Evolutionary conservation across 2,113 vertebrate species (phyloP).

Genomic region (Gymnarchus niloticus): DNA sequence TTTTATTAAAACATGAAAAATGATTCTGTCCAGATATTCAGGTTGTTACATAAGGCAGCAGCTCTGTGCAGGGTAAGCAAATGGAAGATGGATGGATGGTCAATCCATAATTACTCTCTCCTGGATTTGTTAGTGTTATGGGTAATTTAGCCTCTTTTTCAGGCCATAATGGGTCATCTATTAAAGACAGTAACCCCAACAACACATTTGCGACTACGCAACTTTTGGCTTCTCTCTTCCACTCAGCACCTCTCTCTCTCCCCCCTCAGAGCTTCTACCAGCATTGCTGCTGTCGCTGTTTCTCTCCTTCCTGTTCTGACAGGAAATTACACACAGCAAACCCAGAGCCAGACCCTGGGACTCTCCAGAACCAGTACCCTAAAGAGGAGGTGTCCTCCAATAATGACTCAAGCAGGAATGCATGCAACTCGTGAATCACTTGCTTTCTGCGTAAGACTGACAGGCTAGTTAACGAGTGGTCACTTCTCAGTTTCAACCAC

Average conservation of each 20-base stretch:
- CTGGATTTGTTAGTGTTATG: background rate
- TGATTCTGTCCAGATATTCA: background rate
- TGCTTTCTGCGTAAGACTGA: no score
- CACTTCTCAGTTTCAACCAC: background rate
- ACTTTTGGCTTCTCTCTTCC: background rate
- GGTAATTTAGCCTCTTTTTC: background rate
- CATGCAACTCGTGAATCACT: no score
- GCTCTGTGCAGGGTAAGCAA: no score
- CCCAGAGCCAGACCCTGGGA: background rate
- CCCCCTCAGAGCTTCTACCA: background rate
- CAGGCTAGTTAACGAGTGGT: background rate
- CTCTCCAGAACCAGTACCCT: background rate
- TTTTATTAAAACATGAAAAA: conserved; percentile 71
- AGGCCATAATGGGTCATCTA: conserved; percentile 3
- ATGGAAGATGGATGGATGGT: no score
- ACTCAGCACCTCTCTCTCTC: background rate
- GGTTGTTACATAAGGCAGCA: background rate
- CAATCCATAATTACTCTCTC: background rate
- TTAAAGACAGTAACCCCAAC: background rate
- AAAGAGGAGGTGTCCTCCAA: background rate
- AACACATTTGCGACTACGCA: background rate
- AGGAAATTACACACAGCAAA: background rate
- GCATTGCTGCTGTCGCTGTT: background rate
- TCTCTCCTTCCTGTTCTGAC: background rate
- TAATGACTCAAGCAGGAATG: background rate